These are phyloP conservation scores for Drosophila kepulauana DNA, from an alignment of 1,140 invertebrate genomes.

Conservation along the genomic window DNA sequence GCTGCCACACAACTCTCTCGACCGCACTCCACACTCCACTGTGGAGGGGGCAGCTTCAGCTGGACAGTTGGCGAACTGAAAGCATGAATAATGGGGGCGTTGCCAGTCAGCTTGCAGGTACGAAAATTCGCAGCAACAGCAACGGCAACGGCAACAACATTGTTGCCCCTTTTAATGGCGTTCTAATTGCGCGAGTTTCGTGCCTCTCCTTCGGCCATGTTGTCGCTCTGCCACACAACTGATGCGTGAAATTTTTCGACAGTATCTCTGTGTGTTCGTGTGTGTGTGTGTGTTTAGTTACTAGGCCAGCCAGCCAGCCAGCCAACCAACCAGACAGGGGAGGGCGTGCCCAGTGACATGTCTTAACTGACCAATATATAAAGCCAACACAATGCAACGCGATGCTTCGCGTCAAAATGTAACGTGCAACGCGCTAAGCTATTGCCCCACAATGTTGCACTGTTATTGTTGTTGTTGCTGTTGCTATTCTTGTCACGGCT, in stretches of 20 bases:
- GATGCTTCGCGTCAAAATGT: slow-evolving; percentile 51
- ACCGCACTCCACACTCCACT: no score
- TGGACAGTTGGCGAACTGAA: slow-evolving; percentile 49
- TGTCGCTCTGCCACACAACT: slow-evolving; percentile 34
- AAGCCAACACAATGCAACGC: slow-evolving; percentile 55
- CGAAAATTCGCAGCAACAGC: slow-evolving; percentile 40
- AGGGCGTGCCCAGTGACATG: slow-evolving; percentile 76
- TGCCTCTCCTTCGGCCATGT: slow-evolving; percentile 45
- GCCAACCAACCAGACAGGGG: slow-evolving; percentile 18
- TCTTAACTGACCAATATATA: slow-evolving; percentile 78
- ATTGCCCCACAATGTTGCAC: slow-evolving; percentile 58
- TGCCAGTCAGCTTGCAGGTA: slow-evolving; percentile 47
- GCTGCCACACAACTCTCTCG: background rate
- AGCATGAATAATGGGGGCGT: slow-evolving; percentile 78
- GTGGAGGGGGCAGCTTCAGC: background rate
- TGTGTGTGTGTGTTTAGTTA: slow-evolving; percentile 5
- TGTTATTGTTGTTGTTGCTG: slow-evolving; percentile 9
- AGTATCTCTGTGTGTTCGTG: slow-evolving; percentile 2
- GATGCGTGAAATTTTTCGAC: slow-evolving; percentile 49
- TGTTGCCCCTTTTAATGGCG: slow-evolving; percentile 58
- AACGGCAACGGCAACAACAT: slow-evolving; percentile 26
- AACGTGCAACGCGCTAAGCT: slow-evolving; percentile 42
- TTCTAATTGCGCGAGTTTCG: slow-evolving; percentile 57
- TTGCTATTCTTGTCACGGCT: slow-evolving; percentile 20
- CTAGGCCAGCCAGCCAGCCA: background rate